Evolutionary conservation across 2,113 vertebrate genomes (phyloP).

Genomic region (Vireo altiloquus): DNA sequence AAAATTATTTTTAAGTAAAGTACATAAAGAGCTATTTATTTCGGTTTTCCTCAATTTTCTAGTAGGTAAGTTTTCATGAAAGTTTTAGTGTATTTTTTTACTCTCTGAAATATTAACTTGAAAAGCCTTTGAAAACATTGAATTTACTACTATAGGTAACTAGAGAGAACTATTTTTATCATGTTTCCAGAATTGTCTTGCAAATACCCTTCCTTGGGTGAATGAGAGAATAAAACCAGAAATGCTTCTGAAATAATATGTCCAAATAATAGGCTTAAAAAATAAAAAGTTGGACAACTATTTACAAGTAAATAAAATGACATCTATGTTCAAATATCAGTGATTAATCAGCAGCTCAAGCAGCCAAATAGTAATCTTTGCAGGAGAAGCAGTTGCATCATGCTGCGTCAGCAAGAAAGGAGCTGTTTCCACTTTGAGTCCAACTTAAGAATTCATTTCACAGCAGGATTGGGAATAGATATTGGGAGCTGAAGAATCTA

Average conservation of each 20-base stretch:
- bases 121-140: background rate
- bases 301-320: background rate
- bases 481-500: background rate
- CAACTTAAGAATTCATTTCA: background rate
- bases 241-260: background rate
- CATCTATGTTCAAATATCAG: slow-evolving; percentile 4
- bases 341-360: background rate
- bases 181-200: background rate
- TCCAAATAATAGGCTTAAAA: background rate
- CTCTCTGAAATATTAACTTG: background rate
- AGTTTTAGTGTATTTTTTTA: background rate
- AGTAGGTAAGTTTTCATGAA: background rate
- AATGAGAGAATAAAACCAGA: background rate
- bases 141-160: background rate
- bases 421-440: background rate
- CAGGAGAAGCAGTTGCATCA: background rate
- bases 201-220: background rate
- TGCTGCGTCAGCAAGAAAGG: background rate
- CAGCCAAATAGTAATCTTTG: background rate
- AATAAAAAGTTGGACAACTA: background rate
- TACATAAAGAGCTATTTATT: background rate
- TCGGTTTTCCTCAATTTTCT: background rate
- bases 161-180: background rate
- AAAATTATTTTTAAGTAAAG: background rate
- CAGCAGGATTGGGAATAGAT: background rate